Percentiles rank a stretch among this genome's conserved stretches.
Evolutionary conservation across 2,797 vertebrate genomes (phyloP).

Genomic region (Pantherophis alleghaniensis): DNA sequence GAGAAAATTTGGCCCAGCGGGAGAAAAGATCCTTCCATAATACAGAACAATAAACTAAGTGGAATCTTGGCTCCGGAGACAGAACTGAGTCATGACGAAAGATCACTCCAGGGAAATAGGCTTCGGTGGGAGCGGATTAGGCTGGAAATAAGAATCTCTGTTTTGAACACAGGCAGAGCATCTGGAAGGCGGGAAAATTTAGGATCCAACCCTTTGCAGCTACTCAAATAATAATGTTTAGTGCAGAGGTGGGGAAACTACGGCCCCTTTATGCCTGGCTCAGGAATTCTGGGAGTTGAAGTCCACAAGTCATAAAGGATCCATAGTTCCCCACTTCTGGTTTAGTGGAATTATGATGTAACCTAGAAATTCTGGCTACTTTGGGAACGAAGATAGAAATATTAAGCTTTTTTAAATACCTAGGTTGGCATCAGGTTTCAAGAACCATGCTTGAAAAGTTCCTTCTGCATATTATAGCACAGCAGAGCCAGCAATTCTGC

Average conservation of each 20-base stretch:
- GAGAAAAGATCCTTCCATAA: background rate
- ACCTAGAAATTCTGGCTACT: background rate
- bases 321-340: background rate
- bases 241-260: background rate
- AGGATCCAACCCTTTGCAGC: background rate
- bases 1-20: background rate
- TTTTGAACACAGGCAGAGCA: background rate
- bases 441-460: background rate
- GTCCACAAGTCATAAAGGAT: background rate
- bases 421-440: background rate
- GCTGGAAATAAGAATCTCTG: background rate
- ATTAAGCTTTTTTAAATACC: background rate
- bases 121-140: background rate
- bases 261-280: background rate
- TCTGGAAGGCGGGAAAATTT: background rate
- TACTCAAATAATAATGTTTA: background rate
- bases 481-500: background rate
- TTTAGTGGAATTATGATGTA: background rate
- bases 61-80: background rate
- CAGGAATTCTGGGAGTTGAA: too few species aligned
- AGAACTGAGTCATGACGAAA: slow-evolving; percentile 10
- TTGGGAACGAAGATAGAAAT: too few species aligned
- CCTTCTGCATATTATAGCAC: background rate
- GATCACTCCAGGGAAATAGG: background rate
- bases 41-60: background rate